These are phyloP conservation scores for Elysia chlorotica DNA, from an alignment of 1,140 invertebrate species.

Conservation along the genomic window DNA sequence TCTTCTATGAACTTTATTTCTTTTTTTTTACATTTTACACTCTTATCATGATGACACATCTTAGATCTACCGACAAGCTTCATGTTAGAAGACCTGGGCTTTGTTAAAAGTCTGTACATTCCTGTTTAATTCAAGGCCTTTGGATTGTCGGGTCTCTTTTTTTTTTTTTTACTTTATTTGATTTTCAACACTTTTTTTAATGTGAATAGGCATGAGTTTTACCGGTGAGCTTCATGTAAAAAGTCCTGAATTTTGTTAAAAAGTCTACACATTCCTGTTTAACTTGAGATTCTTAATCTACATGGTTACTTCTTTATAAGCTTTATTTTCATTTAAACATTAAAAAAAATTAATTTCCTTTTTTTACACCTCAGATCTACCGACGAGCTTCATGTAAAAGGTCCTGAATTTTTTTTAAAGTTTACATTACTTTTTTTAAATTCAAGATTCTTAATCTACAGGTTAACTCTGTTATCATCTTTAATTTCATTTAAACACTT, in stretches of 20 bases:
- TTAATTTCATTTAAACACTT: too few species aligned
- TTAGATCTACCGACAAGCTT: constrained; percentile 84
- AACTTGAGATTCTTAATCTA: background rate
- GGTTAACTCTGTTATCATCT: too few species aligned
- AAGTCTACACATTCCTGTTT: background rate
- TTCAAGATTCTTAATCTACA: background rate
- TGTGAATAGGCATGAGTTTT: constrained; percentile 73
- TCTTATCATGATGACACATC: too few species aligned
- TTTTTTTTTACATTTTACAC: background rate
- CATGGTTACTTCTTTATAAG: too few species aligned
- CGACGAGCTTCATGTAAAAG: constrained; percentile 87
- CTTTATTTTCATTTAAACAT: too few species aligned
- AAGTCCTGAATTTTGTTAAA: constrained; percentile 54
- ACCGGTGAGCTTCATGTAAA: constrained; percentile 86
- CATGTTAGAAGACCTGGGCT: constrained; percentile 73
- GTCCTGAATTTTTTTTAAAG: background rate
- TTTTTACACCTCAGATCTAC: constrained; percentile 70
- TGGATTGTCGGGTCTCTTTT: too few species aligned
- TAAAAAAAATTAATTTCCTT: background rate
- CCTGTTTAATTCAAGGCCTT: background rate
- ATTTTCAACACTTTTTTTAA: too few species aligned
- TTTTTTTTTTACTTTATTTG: too few species aligned
- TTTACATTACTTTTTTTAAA: background rate
- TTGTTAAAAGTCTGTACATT: background rate
- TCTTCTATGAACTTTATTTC: too few species aligned